Percentiles rank a stretch among this genome's conserved stretches.
Conservation (phyloP, 2,888 invertebrate species). For the Drosophila stalkeri region DNA sequence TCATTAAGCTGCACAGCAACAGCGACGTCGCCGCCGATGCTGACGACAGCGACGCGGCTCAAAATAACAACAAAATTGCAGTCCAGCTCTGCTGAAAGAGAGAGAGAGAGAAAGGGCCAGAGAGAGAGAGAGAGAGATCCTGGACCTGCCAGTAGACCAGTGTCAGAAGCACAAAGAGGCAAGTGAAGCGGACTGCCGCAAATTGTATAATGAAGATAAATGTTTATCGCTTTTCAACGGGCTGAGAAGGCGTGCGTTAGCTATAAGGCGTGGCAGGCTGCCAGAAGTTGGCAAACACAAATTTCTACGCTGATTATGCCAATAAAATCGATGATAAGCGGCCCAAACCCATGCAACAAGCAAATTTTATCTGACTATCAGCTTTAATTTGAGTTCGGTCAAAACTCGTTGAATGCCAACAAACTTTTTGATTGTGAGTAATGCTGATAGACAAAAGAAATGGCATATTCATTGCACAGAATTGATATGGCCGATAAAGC, state of each 20-base stretch:
- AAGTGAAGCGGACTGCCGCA: conserved; percentile 54
- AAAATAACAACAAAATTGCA: conserved; percentile 48
- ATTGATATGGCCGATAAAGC: conserved; percentile 39
- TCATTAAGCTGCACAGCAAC: conserved; percentile 68
- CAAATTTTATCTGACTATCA: conserved; percentile 29
- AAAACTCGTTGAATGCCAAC: conserved; percentile 39
- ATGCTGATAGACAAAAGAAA: conserved; percentile 56
- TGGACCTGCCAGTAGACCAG: neutral
- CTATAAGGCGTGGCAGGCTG: conserved; percentile 65
- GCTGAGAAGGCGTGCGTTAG: conserved; percentile 28
- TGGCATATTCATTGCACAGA: conserved; percentile 54
- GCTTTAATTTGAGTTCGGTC: conserved; percentile 55
- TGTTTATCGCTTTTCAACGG: conserved; percentile 68
- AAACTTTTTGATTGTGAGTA: conserved; percentile 42
- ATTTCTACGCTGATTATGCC: conserved; percentile 77
- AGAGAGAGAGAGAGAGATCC: neutral
- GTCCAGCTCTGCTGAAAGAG: conserved; percentile 5
- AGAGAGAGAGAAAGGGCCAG: neutral
- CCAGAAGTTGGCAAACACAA: conserved; percentile 70
- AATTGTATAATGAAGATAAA: conserved; percentile 78
- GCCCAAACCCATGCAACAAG: conserved; percentile 57
- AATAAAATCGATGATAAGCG: conserved; percentile 77
- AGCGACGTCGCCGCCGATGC: conserved; percentile 14
- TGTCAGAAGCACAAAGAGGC: conserved; percentile 6
- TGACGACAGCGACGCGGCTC: conserved; percentile 26